Base-by-base conservation (phyloP, 1,140 invertebrate genomes). In the Notospermus geniculatus region DNA sequence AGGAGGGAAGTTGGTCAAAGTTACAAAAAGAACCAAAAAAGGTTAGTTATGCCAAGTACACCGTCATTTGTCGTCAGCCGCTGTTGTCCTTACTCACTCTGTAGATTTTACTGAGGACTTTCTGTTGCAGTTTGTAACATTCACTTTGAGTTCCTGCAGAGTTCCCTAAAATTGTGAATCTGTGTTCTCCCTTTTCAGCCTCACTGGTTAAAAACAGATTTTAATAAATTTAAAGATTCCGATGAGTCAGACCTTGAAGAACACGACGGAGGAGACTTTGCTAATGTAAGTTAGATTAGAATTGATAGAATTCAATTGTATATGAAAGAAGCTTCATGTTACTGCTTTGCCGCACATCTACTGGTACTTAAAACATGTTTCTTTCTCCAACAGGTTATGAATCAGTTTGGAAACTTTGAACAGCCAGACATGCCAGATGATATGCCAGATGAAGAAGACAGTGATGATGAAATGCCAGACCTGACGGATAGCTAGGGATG, bases 131-230 rank as follows among this genome's bases (percentile, higher is more conserved):
- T n/a, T n/a, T n/a, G n/a, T n/a, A n/a, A n/a, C n/a, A n/a, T n/a
- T 30, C 9, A 28, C 55, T 39, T 70, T 77, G 62, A 66, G 84
- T 82, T 87, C 89, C 68, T 94, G 97, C 78, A n/a, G n/a, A n/a
- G n/a, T n/a, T n/a, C n/a, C 4, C 7, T 55, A 5, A 23, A 7
- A 11, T 30, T 5, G 9, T 30, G n/a, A 9, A 4, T 17, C 50
- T 56, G 23, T 52, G n/a, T 23, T 29, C 7, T 30, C 9, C 29
- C 55, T 39, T 70, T 77, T 64, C 67, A 84, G 82, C 87, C 89
- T 68, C 94, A 97, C 78, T 98, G 95, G 93, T 85, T 98, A 57
- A 97, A 95, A 83, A 90, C 93, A 66, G 95, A 98, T 79, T 98
- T 98, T 77, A 90, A 92, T 71, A 93, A 95, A 81, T 98, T 95